A percentile compares a stretch with the other conserved stretches of the same genome.
phyloP scores from a whole-genome alignment of 2,113 vertebrate genomes.

The Cyprinus carpio region DNA sequence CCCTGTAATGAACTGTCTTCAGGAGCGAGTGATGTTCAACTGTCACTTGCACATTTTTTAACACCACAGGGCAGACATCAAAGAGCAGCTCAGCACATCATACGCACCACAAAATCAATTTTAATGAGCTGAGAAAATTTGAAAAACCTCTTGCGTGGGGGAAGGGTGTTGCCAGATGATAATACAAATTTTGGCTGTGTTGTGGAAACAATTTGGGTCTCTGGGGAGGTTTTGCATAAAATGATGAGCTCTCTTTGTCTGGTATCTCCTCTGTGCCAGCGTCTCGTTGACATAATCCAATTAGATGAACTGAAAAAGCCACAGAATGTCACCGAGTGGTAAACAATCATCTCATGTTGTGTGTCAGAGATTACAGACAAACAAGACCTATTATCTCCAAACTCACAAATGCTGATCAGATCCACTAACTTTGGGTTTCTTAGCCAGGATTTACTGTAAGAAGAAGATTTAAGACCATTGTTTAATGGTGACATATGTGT shows the following conservation, averaged over 20 bases:
- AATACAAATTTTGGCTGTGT: slow-evolving; percentile 4
- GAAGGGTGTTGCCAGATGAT: slow-evolving; percentile 19
- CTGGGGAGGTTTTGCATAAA: slow-evolving; percentile 25
- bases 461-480: neutral
- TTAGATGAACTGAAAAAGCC: slow-evolving; percentile 23
- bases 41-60: neutral
- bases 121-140: slow-evolving; percentile 11
- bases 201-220: slow-evolving; percentile 26
- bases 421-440: slow-evolving; percentile 5
- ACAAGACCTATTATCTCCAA: slow-evolving; percentile 33
- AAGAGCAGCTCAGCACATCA: slow-evolving; percentile 3
- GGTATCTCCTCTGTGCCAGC: slow-evolving; percentile 25
- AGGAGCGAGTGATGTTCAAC: neutral
- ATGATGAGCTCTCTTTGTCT: slow-evolving; percentile 29
- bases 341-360: slow-evolving; percentile 39
- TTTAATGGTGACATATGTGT: neutral
- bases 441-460: neutral
- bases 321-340: neutral
- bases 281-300: slow-evolving; percentile 49
- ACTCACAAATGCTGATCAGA: slow-evolving; percentile 11
- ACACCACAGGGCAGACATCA: slow-evolving; percentile 46
- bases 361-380: slow-evolving; percentile 46
- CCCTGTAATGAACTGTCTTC: neutral
- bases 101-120: neutral
- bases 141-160: slow-evolving; percentile 5